phyloP scores from a whole-genome alignment of 1,140 invertebrate genomes.

The Hylyphantes graminicola region DNA sequence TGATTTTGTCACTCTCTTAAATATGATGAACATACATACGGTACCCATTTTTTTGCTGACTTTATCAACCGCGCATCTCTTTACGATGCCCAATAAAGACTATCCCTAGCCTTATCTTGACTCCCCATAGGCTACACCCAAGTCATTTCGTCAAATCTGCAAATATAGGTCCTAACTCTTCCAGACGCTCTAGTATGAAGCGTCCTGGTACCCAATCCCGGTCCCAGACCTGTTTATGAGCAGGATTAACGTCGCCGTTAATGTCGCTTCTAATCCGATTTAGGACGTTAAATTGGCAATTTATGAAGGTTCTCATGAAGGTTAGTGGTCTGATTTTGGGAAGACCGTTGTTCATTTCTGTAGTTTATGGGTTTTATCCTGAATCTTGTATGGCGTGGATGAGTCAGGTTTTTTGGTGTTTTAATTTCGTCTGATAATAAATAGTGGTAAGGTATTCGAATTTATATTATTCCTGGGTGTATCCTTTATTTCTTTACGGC shows the following conservation, averaged over 20 bases:
- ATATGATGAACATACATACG: too few relatives aligned
- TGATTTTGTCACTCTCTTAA: too few relatives aligned
- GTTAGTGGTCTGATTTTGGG: constrained; percentile 33
- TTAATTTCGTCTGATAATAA: neutral
- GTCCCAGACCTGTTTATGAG: constrained; percentile 32
- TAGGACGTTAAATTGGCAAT: constrained; percentile 36
- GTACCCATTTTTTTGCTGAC: too few relatives aligned
- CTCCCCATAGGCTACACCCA: constrained; percentile 14
- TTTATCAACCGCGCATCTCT: too few relatives aligned
- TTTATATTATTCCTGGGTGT: too few relatives aligned
- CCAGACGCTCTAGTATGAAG: neutral
- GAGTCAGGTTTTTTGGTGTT: neutral
- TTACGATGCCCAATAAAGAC: too few relatives aligned
- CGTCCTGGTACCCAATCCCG: neutral
- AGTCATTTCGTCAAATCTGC: constrained; percentile 14
- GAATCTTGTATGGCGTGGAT: too few relatives aligned
- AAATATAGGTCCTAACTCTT: constrained; percentile 35
- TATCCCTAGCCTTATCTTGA: constrained; percentile 18
- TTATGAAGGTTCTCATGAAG: constrained; percentile 30
- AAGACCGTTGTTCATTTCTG: neutral
- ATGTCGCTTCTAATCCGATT: constrained; percentile 50
- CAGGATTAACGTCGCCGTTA: constrained; percentile 40
- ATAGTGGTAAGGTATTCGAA: neutral
- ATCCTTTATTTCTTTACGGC: too few relatives aligned
- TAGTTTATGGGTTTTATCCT: neutral